Base-by-base conservation (phyloP, 1,140 invertebrate species). In the Drosophila sturtevanti region DNA sequence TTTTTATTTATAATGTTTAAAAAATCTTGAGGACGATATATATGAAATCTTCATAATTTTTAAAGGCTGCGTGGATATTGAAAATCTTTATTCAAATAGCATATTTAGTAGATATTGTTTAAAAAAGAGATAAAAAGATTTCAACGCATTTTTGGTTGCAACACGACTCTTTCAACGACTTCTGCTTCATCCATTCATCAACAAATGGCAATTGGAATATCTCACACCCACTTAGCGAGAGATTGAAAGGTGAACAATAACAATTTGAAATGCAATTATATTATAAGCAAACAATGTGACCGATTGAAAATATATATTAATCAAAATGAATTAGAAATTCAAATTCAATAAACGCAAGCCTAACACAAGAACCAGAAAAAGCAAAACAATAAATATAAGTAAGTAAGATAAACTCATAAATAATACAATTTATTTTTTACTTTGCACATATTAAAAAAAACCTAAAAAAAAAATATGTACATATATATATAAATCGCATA, bases 281-380 rank as follows among this genome's bases (percentile, higher is more conserved):
- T 38, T 68, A 68, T 76, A 68, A 68, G 35, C 73, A 14, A 2
- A 2, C 38, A 60, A 54, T n/a, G n/a, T n/a, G n/a, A 35, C 12
- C 37, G 37, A 27, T 63, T 31, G 65, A 34, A 54, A 58, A 48
- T 48, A 48, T 9, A 24, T 22, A 12, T 52, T 60, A 60, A 68
- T 63, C 66, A 54, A 61, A 62, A 70, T 70, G 68, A 84, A 86
- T 86, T 85, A 75, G 66, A 86, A 81, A 85, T 86, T 85, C 79
- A 78, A 86, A 85, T 86, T 81, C 81, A 68, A 63, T 68, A 71
- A 77, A 68, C 81, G 65, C 59, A 56, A 64, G 21, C 16, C 10
- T 21, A 48, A 16, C 9, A 44, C 5, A 44, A 44, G 41, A 44
- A 44, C 14, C 14, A 18, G 1, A 44, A 55, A 78, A 60, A 52